phyloP scores from a whole-genome alignment of 2,113 vertebrate species.

The Pycnonotus jocosus region DNA sequence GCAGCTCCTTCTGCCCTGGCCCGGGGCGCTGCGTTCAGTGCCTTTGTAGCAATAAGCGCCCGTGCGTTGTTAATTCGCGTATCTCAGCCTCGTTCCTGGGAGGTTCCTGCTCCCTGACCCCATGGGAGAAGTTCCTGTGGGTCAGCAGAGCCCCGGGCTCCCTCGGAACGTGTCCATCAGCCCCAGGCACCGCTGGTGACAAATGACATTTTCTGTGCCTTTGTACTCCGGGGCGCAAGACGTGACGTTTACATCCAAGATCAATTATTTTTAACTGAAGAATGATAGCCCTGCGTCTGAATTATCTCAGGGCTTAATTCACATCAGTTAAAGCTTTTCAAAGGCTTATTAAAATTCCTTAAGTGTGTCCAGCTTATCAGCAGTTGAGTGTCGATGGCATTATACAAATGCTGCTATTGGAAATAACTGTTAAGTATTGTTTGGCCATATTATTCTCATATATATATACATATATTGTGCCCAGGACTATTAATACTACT shows the following conservation, averaged over 20 bases:
- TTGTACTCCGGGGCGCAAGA: background rate
- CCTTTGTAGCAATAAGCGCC: background rate
- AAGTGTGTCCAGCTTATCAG: conserved; percentile 63
- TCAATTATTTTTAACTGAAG: conserved; percentile 59
- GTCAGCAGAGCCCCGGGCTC: background rate
- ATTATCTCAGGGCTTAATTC: conserved; percentile 55
- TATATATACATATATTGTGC: background rate
- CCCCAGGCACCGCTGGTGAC: conserved; percentile 28
- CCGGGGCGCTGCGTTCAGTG: background rate
- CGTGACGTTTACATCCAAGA: conserved; percentile 11
- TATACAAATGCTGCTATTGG: conserved; percentile 58
- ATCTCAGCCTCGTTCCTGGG: background rate
- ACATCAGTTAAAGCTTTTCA: conserved; percentile 59
- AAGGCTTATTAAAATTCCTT: conserved; percentile 64
- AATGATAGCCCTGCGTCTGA: conserved; percentile 14
- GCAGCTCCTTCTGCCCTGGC: background rate
- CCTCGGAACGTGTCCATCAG: background rate
- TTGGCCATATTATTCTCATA: conserved; percentile 12
- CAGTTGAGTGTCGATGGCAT: conserved; percentile 59
- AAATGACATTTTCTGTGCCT: conserved; percentile 27
- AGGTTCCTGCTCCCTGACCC: background rate
- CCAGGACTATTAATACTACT: conserved; percentile 59
- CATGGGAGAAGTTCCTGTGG: background rate
- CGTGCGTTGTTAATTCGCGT: background rate
- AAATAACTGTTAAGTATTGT: conserved; percentile 33